A percentile compares a stretch with the other conserved stretches of the same genome.
Conservation (phyloP, 2,888 invertebrate genomes). For the Nycteola revayana region DNA sequence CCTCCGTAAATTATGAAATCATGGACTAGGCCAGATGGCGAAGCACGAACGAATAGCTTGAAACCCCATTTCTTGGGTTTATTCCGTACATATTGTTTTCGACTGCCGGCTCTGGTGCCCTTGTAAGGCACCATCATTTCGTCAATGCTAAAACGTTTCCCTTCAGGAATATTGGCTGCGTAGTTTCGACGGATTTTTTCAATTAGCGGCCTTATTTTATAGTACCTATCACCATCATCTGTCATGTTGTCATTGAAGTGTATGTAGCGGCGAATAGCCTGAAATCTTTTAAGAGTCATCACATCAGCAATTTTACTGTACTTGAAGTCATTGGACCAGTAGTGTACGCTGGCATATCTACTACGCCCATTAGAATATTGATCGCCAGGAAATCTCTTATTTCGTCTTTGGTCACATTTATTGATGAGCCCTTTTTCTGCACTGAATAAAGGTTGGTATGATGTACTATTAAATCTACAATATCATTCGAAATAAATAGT, state of each 20-base stretch:
- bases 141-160: conserved; percentile 2
- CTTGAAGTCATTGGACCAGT: no score
- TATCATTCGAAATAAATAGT: no score
- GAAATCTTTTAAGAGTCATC: conserved; percentile 1
- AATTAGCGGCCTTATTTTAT: conserved; percentile 1
- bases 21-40: no score
- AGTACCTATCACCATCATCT: neutral
- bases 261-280: no score
- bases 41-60: no score
- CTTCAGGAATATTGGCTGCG: conserved; percentile 4
- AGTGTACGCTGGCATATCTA: conserved; percentile 6
- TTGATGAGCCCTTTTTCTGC: conserved; percentile 3
- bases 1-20: no score
- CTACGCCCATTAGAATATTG: conserved; percentile 2
- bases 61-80: no score
- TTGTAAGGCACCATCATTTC: no score
- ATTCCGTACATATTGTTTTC: no score
- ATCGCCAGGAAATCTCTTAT: neutral
- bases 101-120: neutral
- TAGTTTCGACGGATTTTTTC: conserved; percentile 4
- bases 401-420: conserved; percentile 2
- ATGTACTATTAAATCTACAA: conserved; percentile 4
- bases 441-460: conserved; percentile 3
- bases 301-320: conserved; percentile 5
- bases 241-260: no score